Evolutionary conservation across 2,113 vertebrate species (phyloP).

Genomic region (Ursus arctos): DNA sequence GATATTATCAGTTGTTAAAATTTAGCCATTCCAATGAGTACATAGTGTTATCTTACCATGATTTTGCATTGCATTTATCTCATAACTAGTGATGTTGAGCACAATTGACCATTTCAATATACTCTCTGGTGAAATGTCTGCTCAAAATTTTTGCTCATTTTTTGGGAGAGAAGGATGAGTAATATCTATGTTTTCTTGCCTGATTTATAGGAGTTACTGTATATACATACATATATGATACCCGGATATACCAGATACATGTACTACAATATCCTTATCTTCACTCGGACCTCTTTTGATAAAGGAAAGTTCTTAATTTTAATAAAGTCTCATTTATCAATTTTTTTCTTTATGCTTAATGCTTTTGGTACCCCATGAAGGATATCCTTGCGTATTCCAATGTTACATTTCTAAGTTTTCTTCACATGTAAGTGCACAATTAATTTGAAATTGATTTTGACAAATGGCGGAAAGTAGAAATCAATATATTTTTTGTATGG

Average conservation of each 20-base stretch:
- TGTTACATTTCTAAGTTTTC: background rate
- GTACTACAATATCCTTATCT: background rate
- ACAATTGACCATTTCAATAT: background rate
- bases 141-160: background rate
- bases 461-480: background rate
- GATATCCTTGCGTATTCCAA: background rate
- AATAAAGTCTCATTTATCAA: background rate
- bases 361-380: background rate
- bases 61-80: conserved; percentile 5
- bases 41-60: background rate
- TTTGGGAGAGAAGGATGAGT: background rate
- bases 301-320: conserved; percentile 28
- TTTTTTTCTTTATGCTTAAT: conserved; percentile 4
- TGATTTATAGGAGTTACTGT: background rate
- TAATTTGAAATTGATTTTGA: background rate
- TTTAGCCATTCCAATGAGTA: background rate
- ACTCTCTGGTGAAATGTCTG: background rate
- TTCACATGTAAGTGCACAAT: background rate
- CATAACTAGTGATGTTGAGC: background rate
- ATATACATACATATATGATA: background rate
- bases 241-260: background rate
- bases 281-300: background rate
- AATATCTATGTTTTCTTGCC: conserved; percentile 9
- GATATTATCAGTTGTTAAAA: background rate
- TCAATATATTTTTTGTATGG: background rate